Conservation (phyloP, 2,888 invertebrate genomes). For the Epinotia demarniana region DNA sequence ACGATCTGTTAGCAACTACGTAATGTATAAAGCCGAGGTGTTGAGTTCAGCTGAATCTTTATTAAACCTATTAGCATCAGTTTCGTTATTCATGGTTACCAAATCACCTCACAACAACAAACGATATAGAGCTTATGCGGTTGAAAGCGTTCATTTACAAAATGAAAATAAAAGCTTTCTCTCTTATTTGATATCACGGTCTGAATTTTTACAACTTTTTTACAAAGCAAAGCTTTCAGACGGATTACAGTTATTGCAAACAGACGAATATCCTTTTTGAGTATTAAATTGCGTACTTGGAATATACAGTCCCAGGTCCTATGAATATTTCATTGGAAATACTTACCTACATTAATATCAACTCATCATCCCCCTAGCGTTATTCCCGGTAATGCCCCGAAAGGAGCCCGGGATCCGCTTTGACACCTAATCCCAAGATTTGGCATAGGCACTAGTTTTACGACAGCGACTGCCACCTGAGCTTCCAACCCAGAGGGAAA, state of each 20-base stretch:
- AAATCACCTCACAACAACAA: conserved; percentile 36
- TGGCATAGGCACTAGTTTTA: no score
- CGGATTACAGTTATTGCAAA: conserved; percentile 22
- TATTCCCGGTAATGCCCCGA: no score
- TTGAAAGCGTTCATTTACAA: conserved; percentile 18
- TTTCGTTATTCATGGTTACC: conserved; percentile 32
- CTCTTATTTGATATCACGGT: conserved; percentile 31
- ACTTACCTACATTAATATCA: no score
- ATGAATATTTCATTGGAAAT: neutral
- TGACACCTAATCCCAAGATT: no score
- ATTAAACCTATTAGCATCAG: conserved; percentile 35
- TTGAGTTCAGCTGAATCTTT: conserved; percentile 32
- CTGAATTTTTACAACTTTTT: conserved; percentile 22
- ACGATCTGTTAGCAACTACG: conserved; percentile 34
- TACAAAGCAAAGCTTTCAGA: conserved; percentile 36
- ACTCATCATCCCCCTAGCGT: no score
- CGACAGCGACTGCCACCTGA: no score
- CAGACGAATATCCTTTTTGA: conserved; percentile 15
- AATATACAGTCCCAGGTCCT: neutral
- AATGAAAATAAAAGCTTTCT: conserved; percentile 33
- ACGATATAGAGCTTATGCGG: conserved; percentile 20
- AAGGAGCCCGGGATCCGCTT: no score
- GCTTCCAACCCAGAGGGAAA: no score
- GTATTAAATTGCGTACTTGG: conserved; percentile 8
- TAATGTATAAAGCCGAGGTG: conserved; percentile 35